These are phyloP conservation scores for Adineta ricciae DNA, from an alignment of 2,888 invertebrate species.

Conservation along the genomic window DNA sequence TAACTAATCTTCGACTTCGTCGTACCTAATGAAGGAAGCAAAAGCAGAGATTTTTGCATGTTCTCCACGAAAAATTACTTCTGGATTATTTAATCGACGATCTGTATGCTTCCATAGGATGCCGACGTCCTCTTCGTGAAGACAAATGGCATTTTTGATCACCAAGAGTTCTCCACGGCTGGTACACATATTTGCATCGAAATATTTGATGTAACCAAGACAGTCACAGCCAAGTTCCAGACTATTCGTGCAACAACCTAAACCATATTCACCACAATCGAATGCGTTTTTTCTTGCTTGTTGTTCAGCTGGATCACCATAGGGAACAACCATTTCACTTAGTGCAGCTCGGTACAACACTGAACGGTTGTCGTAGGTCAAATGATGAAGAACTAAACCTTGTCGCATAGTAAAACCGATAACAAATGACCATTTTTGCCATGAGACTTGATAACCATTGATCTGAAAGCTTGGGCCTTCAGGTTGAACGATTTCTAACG, in stretches of 20 bases:
- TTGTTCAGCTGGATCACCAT: background rate
- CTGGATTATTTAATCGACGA: background rate
- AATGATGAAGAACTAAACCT: slow-evolving; percentile 29
- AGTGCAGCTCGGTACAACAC: background rate
- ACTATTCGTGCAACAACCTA: background rate
- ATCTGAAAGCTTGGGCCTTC: background rate
- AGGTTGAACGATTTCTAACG: background rate
- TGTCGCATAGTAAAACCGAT: background rate
- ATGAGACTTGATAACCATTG: background rate
- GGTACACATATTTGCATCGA: background rate
- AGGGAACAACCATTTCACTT: background rate
- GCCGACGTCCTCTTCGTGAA: background rate
- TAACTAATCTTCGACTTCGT: background rate
- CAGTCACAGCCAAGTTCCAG: background rate
- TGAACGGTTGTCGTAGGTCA: slow-evolving; percentile 25
- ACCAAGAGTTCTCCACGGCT: background rate
- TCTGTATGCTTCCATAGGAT: background rate
- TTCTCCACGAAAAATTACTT: background rate
- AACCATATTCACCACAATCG: background rate
- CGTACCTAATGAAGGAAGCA: background rate
- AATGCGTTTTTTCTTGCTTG: background rate
- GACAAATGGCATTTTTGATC: background rate
- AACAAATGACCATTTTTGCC: background rate
- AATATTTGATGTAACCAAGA: background rate
- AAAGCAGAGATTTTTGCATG: background rate